Conservation (phyloP, 2,113 vertebrate species). For the Eudyptes chrysolophus region DNA sequence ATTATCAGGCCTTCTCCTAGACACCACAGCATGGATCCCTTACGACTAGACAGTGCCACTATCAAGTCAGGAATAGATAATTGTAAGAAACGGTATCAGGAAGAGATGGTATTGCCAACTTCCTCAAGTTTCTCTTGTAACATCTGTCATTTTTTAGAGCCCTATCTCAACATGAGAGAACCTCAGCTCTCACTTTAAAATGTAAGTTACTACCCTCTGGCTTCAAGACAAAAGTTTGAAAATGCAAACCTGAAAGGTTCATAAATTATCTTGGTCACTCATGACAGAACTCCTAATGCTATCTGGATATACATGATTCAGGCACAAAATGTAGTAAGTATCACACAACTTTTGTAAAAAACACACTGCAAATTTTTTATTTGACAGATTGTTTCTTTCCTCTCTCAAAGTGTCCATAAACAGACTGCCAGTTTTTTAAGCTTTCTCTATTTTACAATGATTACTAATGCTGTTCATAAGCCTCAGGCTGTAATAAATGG, state of each 20-base stretch:
- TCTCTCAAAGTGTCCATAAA: background rate
- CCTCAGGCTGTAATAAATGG: background rate
- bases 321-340: background rate
- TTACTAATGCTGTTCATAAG: background rate
- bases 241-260: background rate
- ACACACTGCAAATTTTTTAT: background rate
- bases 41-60: background rate
- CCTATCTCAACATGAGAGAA: background rate
- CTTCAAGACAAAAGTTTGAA: background rate
- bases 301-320: background rate
- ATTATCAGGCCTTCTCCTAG: background rate
- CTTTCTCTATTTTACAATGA: background rate
- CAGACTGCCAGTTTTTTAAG: background rate
- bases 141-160: background rate
- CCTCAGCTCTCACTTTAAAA: background rate
- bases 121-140: background rate
- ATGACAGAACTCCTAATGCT: background rate
- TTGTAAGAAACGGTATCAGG: background rate
- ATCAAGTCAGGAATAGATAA: background rate
- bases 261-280: background rate
- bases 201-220: background rate
- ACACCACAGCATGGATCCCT: background rate
- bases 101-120: background rate
- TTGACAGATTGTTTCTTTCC: background rate
- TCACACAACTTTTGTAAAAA: background rate